Percentiles rank a stretch among this genome's conserved stretches.
Evolutionary conservation across 2,888 invertebrate genomes (phyloP).

Genomic region (Hydrotaea cyrtoneurina): DNA sequence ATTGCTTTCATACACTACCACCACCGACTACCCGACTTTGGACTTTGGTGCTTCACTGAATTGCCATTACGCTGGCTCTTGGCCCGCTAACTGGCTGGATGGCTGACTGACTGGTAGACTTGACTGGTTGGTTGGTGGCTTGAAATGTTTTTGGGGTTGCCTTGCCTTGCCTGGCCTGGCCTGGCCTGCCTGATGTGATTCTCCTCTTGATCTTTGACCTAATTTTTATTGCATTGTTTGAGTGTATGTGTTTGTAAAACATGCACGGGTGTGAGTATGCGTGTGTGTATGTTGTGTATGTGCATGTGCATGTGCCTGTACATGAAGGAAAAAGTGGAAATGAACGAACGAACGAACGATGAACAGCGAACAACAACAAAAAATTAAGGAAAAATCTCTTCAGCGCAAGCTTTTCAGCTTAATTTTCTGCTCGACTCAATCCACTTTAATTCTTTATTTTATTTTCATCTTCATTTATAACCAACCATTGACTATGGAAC

Average conservation of each 20-base stretch:
- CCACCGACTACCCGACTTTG: too few relatives aligned
- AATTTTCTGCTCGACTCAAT: conserved; percentile 67
- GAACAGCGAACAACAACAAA: conserved; percentile 11
- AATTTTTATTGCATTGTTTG: conserved; percentile 65
- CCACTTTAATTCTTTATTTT: conserved; percentile 64
- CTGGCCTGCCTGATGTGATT: conserved; percentile 50
- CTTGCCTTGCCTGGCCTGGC: conserved; percentile 32
- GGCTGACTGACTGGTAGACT: conserved; percentile 17
- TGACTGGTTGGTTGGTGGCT: too few relatives aligned
- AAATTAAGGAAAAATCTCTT: conserved; percentile 54
- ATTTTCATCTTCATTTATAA: conserved; percentile 61
- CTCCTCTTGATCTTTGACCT: conserved; percentile 70
- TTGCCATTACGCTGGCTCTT: background rate
- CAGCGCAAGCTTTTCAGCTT: conserved; percentile 64
- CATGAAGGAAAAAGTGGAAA: conserved; percentile 5
- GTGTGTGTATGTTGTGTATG: background rate
- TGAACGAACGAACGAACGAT: background rate
- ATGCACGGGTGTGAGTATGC: background rate
- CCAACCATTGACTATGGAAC: conserved; percentile 19
- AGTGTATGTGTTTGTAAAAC: conserved; percentile 29
- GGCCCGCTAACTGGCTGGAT: background rate
- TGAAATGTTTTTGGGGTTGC: too few relatives aligned
- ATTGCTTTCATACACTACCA: conserved; percentile 3
- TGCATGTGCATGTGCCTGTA: background rate
- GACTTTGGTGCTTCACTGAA: too few relatives aligned